phyloP scores from a whole-genome alignment of 2,888 invertebrate species.

The Reticulitermes lucifugus region DNA sequence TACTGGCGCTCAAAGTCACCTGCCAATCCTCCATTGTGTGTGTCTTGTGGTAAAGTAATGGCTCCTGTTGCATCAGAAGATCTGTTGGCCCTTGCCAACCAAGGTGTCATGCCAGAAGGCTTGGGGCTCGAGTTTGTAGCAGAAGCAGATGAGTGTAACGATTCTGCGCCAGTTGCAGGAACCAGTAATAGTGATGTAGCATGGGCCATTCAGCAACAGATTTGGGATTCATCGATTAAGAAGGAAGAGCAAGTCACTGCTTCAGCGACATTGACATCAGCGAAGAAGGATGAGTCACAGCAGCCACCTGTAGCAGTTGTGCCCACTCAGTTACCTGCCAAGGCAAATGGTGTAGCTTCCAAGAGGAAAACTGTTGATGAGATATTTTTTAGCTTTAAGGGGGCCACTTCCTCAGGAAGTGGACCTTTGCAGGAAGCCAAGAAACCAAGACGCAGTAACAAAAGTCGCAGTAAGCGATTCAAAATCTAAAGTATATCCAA shows the following conservation, averaged over 20 bases:
- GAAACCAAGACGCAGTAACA: slow-evolving; percentile 39
- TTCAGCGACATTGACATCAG: slow-evolving; percentile 18
- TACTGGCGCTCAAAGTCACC: slow-evolving; percentile 93
- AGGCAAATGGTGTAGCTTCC: background rate
- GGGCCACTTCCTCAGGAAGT: background rate
- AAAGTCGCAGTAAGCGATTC: slow-evolving; percentile 41
- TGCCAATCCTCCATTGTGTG: slow-evolving; percentile 78
- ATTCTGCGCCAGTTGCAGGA: slow-evolving; percentile 40
- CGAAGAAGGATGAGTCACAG: background rate
- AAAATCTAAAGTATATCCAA: slow-evolving; percentile 29
- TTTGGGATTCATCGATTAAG: slow-evolving; percentile 23
- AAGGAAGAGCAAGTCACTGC: slow-evolving; percentile 15
- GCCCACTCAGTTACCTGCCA: background rate
- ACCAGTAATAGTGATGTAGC: slow-evolving; percentile 24
- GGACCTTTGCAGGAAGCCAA: slow-evolving; percentile 2
- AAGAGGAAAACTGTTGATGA: slow-evolving; percentile 33
- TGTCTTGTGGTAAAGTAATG: slow-evolving; percentile 76
- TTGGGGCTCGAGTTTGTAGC: slow-evolving; percentile 36
- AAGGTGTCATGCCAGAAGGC: slow-evolving; percentile 68
- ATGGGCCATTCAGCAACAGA: background rate
- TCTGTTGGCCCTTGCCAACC: slow-evolving; percentile 71
- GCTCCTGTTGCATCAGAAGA: slow-evolving; percentile 70
- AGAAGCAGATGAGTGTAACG: slow-evolving; percentile 15
- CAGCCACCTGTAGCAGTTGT: background rate
- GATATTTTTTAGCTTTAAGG: background rate